Base-by-base conservation (phyloP, 2,888 invertebrate genomes). In the Drosophila eohydei region DNA sequence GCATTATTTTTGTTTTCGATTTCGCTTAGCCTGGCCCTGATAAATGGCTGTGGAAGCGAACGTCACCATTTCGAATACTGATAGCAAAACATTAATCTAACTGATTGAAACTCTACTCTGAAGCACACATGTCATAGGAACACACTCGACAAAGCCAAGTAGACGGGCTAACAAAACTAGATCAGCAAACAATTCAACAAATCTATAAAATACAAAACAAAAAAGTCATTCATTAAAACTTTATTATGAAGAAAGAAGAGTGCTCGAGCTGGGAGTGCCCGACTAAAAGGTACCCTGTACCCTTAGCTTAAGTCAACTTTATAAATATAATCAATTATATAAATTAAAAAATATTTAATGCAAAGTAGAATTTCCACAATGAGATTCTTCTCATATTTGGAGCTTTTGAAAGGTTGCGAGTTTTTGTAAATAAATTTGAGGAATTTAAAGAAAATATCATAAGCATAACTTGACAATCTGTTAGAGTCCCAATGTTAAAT, bases 81-180 rank as follows among this genome's bases (percentile, higher is more conserved):
- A 74, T 65, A 73, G 21, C 28, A n/a, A 1, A 54, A 16, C 58
- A 34, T 56, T 77, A 76, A 75, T 75, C 78, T 32, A 67, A 28
- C 44, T 64, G 73, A 67, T 67, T 72, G 57, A 66, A 30, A n/a
- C 16, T n/a, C n/a, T 26, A 38, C 43, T 41, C 54, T 43, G 61
- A 68, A 68, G 62, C 57, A 36, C 59, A 62, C 43, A 43, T 57
- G 34, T 52, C 36, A 65, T 36, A 38, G 44, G 46, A 66, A 8
- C 4, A 36, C 9, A 58, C 56, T 41, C 16, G 12, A 61, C 26
- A 32, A 2, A 21, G 4, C 57, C 9, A 9, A n/a, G 5, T 30
- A 1, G 30, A 30, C 30, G 48, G 11, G n/a, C 5, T 1, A 16
- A 32, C 43, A 16, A 16, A 52, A 52, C 26, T 21, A 52, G 52